Evolutionary conservation across 2,888 invertebrate species (phyloP), one percentile per base, ranked within the genome.

Genomic region (Cacoxenus indagator): DNA sequence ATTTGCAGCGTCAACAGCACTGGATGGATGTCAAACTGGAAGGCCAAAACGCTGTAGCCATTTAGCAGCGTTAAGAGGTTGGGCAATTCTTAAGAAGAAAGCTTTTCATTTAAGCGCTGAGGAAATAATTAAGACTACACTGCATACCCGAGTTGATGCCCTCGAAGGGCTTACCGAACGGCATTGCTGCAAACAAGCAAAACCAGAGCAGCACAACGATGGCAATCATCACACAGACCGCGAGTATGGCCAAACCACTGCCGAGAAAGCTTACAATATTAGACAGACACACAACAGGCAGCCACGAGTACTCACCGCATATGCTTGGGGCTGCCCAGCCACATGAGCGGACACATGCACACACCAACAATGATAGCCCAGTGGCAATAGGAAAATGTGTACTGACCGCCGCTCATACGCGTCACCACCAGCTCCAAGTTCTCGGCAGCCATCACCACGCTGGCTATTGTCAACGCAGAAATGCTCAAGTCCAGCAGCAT

Each of bases 301-400:
- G 9, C n/a, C 4, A 61, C 29, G 17, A 17, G 1, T 3, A 24
- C 90, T 90, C 87, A 96, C 96, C 96, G 95, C 93, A 96, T 95
- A 83, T 96, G 95, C 86, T 95, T 95, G 0, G 96, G 96, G 72
- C 96, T 95, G 62, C 96, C 96, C 5, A 96, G 90, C 95, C 96
- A 96, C 90, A 95, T 92, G 65, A 95, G 87, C 0, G 96, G 96
- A 74, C 94, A 93, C 24, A 96, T 90, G 65, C 93, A 84, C 1
- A 92, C 83, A 0, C 94, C 95, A 1, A 96, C 90, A 19, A 96
- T 88, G 24, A 95, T 86, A 85, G 96, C 91, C 95, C 95, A 96
- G 76, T 93, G 92, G 84, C 96, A 96, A 86, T 93, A 95, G 0
- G 94, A 92, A 55, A 95, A 88, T 74, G 92, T 90, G 69, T 94